Evolutionary conservation across 2,113 vertebrate genomes (phyloP), one percentile per base, ranked within the genome.

Genomic region (Montifringilla adamsi): DNA sequence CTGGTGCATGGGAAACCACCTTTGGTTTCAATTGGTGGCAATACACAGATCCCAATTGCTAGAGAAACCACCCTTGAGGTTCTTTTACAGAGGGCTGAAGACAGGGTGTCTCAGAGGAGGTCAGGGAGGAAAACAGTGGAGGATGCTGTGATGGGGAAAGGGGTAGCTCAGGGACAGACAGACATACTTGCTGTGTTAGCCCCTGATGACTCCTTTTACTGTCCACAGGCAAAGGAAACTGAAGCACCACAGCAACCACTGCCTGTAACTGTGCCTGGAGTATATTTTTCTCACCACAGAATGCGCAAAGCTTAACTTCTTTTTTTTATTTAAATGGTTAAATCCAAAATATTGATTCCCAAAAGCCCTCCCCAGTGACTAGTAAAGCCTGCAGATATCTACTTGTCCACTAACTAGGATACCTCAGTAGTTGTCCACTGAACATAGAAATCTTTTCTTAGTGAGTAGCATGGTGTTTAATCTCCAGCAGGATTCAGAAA

Each of bases 401-500:
- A 4, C 47, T 59, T 84, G 58, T 68, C 56, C 46, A 7, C 58
- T 70, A 27, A 39, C 43, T 23, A 20, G 31, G 66, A 49, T 90
- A n/a, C 17, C 35, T 31, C 39, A 22, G 39, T 50, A 21, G 35
- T 2, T 7, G 1, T 41, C 56, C 53, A 53, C 31, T 1, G 9
- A 91, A 55, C 21, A 46, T 4, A 1, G 13, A 56, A 83, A 33
- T 4, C 47, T 81, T 80, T 84, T 91, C 82, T 78, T 13, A 59
- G 47, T 31, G 69, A 89, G 27, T 78, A 79, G 52, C 41, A 5
- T 23, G 44, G 41, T 79, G 24, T 56, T 91, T 87, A 50, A 73
- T 90, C 70, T 91, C 67, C 82, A 85, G 53, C 19, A 76, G 82
- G 70, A 91, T 43, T 79, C 67, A 85, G 53, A 85, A 96, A 92